These are phyloP conservation scores for Chaetodon auriga DNA, from an alignment of 2,113 vertebrate species.

Conservation along the genomic window DNA sequence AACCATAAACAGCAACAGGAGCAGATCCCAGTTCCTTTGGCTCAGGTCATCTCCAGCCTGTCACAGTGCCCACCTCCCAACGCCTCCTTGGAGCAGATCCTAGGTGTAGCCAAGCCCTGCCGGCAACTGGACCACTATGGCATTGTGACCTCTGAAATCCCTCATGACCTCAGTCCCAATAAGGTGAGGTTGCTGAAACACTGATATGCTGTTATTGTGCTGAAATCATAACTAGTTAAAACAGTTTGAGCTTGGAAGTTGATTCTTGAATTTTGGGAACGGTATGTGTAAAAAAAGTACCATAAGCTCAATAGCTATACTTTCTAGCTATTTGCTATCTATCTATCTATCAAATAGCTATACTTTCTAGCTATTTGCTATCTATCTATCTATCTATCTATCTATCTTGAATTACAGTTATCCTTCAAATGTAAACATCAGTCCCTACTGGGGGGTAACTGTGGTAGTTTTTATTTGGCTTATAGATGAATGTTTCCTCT, in stretches of 20 bases:
- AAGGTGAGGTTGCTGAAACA: conserved; percentile 70
- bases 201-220: neutral
- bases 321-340: no score
- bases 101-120: conserved; percentile 68
- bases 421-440: no score
- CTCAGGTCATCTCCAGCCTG: conserved; percentile 74
- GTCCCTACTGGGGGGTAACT: no score
- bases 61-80: conserved; percentile 73
- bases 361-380: no score
- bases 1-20: conserved; percentile 70
- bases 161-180: conserved; percentile 55
- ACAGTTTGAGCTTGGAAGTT: neutral
- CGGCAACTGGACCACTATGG: conserved; percentile 68
- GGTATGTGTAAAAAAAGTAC: neutral
- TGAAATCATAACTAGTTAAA: neutral
- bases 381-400: no score
- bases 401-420: no score
- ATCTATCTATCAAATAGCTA: neutral
- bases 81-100: conserved; percentile 76
- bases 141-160: conserved; percentile 62
- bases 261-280: neutral
- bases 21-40: conserved; percentile 61
- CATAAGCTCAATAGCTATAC: neutral
- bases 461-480: no score
- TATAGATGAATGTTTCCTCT: no score